Base-by-base conservation (phyloP, 2,888 invertebrate species). In the Lagria hirta region DNA sequence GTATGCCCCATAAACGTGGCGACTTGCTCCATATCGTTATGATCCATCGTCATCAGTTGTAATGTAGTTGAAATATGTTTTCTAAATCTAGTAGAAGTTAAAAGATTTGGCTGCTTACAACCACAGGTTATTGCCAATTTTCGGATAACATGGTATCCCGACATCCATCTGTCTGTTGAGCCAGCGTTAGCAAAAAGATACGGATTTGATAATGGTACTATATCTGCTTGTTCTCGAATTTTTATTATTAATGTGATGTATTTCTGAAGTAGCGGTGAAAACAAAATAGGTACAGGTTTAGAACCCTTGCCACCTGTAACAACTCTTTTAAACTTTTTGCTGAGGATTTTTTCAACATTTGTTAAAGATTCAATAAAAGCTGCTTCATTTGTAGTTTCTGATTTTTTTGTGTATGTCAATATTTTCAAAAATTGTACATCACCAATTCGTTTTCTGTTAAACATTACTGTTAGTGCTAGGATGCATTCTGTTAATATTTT, bases 1-100 rank as follows among this genome's bases (percentile, higher is more conserved):
- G 54, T 58, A 18, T 56, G 54, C 0, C 53, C 58, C 58, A 59
- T 59, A 21, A 57, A 57, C 0, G 35, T 48, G 1, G 55, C 57
- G 14, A 57, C 21, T 43, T 58, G 57, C 16, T 58, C 50, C 51
- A 55, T 53, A 30, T 56, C 54, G 6, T 46, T 11, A 4, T 15
- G n/a, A 23, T 50, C 20, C 32, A 59, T 43, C 3, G 2, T 43
- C 51, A 59, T 44, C 13, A 57, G 23, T 12, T 57, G 55, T 4
- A 56, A 17, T 4, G 47, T 52, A 4, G 55, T 58, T 1, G 57
- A 54, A 24, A 58, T 55, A 11, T 55, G 54, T 23, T 54, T 56
- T n/a, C 54, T 18, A 16, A 53, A 51, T 46, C 28, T 48, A 1
- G 50, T 53, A 3, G 51, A 52, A n/a, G 48, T 53, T 21, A 57